Evolutionary conservation across 2,797 vertebrate genomes (phyloP), one percentile per base, ranked within the genome.

Genomic region (Mus spretus): DNA sequence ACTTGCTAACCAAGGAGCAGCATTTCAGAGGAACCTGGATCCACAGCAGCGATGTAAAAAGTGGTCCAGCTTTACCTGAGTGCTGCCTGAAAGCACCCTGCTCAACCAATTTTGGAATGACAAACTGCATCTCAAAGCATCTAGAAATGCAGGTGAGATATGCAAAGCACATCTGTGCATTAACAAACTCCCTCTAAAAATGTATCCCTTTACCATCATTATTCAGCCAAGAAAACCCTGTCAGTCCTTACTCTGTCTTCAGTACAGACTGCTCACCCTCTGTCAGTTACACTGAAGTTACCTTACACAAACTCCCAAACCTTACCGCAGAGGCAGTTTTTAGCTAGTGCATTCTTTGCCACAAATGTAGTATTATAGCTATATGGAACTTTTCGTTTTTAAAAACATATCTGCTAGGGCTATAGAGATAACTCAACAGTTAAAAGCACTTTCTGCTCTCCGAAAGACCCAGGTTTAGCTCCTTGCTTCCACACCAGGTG

Each of bases 201-300:
- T 22, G 31, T 53, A 82, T n/a, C 74, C 79, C 50, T 96, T 89
- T 57, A 90, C 78, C 90, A 93, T 90, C 61, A 80, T n/a, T 75
- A 14, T 24, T n/a, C 11, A 15, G 59, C 84, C 92, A 78, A 65
- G 44, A 86, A 90, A 84, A 87, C 40, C 88, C 37, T 83, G 65
- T 19, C 57, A 22, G 40, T 28, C 67, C 74, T 37, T 53, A 57
- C 40, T 34, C 44, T 37, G 89, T 19, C 37, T 59, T 84, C 44
- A 86, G 80, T 59, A 72, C 15, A 83, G 90, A 92, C 65, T 86
- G 78, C 44, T 90, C 92, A 84, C 53, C 80, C 53, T 34, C 14
- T 70, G 31, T 70, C 65, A 70, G 65, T 70, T 70, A 70, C 65
- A 47, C 17, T 34, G 77, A 53, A 82, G 26, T 4, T 44, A 72